A percentile compares a stretch with the other conserved stretches of the same genome.
Evolutionary conservation across 2,888 invertebrate genomes (phyloP).

Genomic region (Anagyrus pseudococci): DNA sequence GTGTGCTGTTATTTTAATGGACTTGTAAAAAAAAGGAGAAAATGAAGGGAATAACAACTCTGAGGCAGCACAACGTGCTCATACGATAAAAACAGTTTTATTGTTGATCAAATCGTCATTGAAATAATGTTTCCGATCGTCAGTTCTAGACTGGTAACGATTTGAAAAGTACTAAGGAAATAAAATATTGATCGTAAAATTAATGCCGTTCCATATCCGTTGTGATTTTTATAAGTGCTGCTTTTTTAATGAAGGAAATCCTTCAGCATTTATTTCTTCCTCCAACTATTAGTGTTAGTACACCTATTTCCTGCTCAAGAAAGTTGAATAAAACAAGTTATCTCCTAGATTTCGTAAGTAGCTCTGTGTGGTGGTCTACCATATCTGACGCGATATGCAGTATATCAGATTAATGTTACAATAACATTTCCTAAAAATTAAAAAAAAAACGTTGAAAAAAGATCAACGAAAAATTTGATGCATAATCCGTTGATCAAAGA

Average conservation of each 20-base stretch:
- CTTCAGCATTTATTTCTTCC: neutral
- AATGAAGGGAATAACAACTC: too few relatives aligned
- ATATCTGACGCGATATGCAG: neutral
- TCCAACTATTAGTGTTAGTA: neutral
- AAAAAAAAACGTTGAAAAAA: neutral
- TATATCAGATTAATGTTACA: neutral
- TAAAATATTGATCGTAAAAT: slow-evolving; percentile 7
- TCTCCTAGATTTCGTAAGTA: too few relatives aligned
- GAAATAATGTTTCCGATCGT: neutral
- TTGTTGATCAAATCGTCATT: neutral
- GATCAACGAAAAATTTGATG: neutral
- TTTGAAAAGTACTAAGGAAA: slow-evolving; percentile 10
- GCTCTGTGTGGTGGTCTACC: too few relatives aligned
- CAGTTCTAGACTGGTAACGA: slow-evolving; percentile 1
- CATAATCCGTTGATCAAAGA: neutral
- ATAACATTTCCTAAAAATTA: neutral
- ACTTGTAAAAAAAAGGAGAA: slow-evolving; percentile 3
- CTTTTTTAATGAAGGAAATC: neutral
- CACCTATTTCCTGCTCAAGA: too few relatives aligned
- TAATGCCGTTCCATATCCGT: neutral
- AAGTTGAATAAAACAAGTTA: neutral
- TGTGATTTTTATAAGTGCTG: neutral
- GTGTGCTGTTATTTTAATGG: slow-evolving; percentile 4
- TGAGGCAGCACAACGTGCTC: neutral
- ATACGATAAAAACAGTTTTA: neutral